Base-by-base conservation (phyloP, 2,888 invertebrate species). In the Caradrina clavipalpis region DNA sequence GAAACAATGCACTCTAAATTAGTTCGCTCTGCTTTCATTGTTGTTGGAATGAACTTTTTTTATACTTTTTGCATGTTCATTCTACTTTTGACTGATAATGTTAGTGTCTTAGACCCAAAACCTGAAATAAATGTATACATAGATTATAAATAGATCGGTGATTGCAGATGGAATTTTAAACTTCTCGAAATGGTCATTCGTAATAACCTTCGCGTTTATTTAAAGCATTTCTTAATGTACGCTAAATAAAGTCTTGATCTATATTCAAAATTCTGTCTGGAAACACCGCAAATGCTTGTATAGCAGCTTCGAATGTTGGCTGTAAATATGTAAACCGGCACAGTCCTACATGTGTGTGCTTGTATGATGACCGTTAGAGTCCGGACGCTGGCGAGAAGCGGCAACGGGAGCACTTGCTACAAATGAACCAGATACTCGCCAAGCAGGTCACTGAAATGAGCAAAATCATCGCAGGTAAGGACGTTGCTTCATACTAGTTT, bases 371-470 rank as follows among this genome's bases (percentile, higher is more conserved):
- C 86, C 87, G 88, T 83, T 97, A 98, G 93, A 97, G 97, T 90
- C 98, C 98, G 89, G 97, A 98, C 77, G 97, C 97, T 61, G 98
- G 98, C 87, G 98, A 99, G 91, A 98, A 98, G 94, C 97, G 98
- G 83, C 98, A 98, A 90, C 97, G 99, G 64, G 98, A 99, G 86
- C 98, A 98, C 92, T 96, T 99, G 86, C 96, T 99, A 76, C 98
- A 98, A 90, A 96, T 99, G 87, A 98, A 98, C 96, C 99, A 99
- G 95, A 98, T 98, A 86, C 96, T 99, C 86, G 99, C 99, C 74
- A 98, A 98, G 92, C 98, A 98, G 96, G 99, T 99, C 86, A 99
- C 98, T 97, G 98, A 98, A 95, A 98, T 98, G 97, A 99, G 98
- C 96, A 98, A 98, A 97, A 98, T 98, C 91, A 98, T 99, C 86